phyloP scores from a whole-genome alignment of 2,113 vertebrate species.

The Muntiacus reevesi region DNA sequence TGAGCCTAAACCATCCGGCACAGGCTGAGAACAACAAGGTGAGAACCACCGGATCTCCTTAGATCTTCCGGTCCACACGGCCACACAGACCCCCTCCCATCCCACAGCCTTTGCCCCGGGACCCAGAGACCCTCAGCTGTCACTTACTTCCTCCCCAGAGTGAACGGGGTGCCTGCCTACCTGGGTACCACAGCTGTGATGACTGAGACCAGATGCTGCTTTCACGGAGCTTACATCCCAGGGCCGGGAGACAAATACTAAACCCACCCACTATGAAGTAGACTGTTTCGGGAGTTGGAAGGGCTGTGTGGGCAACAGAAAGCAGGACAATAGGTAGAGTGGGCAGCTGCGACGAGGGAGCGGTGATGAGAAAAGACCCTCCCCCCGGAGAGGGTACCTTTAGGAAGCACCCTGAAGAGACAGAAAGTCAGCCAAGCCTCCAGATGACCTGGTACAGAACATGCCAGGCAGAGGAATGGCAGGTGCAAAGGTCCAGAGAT shows the following conservation, averaged over 20 bases:
- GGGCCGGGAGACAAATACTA: neutral
- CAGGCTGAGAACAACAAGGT: neutral
- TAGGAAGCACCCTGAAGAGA: neutral
- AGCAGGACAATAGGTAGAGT: neutral
- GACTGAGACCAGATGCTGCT: neutral
- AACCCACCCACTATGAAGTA: neutral
- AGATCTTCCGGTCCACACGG: too few species aligned
- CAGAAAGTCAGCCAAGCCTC: neutral
- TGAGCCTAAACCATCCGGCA: neutral
- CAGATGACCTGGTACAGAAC: neutral
- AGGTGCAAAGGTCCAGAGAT: neutral
- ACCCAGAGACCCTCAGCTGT: neutral
- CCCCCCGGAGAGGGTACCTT: too few species aligned
- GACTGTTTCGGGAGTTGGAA: neutral
- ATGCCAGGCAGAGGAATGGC: neutral
- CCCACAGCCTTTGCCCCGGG: neutral
- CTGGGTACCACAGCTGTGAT: too few species aligned
- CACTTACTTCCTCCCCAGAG: too few species aligned
- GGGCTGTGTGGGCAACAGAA: accelerated
- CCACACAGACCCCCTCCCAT: neutral
- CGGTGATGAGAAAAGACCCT: neutral
- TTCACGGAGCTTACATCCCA: neutral
- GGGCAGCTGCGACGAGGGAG: accelerated
- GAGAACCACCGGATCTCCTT: too few species aligned
- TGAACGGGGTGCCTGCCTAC: too few species aligned